Base-by-base conservation (phyloP, 2,113 vertebrate species). In the Ginglymostoma cirratum region DNA sequence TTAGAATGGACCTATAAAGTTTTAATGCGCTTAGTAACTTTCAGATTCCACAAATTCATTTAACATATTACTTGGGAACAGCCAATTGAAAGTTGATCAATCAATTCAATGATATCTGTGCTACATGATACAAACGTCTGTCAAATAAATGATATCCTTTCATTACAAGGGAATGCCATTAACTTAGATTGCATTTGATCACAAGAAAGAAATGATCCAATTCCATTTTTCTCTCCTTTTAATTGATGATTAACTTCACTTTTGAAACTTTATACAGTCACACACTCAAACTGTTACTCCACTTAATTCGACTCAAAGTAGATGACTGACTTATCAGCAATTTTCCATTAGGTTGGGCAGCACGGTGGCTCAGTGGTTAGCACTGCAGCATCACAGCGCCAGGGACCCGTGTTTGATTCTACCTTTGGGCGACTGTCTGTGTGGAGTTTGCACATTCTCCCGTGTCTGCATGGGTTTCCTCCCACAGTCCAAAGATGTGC, bases 11-110 rank as follows among this genome's bases (percentile, higher is more conserved):
- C 61, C 61, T 23, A 38, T 65, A 66, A 17, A 93, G 89, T 66
- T 93, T 92, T 66, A 93, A 67, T 66, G 17, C 55, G 66, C 34
- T 92, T 92, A 34, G 61, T 93, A 38, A 34, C 34, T 67, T 93
- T 93, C 89, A 93, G 89, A 38, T 66, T 93, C 66, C 89, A 38
- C 15, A 93, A 67, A 17, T 7, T 67, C 15, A 12, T 65, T 92
- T 92, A 61, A 92, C 87, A 93, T 92, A 92, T 93, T 66, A 67
- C 17, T 93, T 93, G 7, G 61, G 55, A 2, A 93, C 38, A 93
- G 34, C 1, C 21, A 66, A 38, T 93, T 93, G 61, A 66, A 66
- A 61, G 65, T 23, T n/a, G n/a, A 66, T 93, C n/a, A 93, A 66
- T 93, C n/a, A 38, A 66, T 66, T 7, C 61, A 66, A 93, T 21